A percentile compares a stretch with the other conserved stretches of the same genome.
Evolutionary conservation across 2,797 vertebrate species (phyloP).

Genomic region (Hapalemur alaotrensis): DNA sequence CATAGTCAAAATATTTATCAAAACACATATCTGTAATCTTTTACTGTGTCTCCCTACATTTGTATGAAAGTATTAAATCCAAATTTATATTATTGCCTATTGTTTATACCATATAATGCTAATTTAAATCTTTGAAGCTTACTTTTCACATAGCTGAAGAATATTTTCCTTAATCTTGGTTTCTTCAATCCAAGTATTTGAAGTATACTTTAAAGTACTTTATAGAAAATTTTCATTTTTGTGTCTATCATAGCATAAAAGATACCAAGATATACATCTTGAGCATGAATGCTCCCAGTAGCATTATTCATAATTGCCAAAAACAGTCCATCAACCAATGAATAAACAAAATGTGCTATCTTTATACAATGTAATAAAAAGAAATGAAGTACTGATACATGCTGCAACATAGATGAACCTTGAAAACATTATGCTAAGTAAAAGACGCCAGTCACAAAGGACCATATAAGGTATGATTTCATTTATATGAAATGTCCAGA

Average conservation of each 20-base stretch:
- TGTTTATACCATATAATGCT: neutral
- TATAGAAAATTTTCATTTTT: neutral
- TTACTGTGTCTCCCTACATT: neutral
- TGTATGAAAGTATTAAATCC: neutral
- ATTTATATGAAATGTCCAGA: neutral
- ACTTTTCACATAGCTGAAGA: neutral
- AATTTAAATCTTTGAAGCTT: neutral
- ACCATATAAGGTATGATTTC: neutral
- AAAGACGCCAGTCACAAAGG: neutral
- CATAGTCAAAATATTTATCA: neutral
- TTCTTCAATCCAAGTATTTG: neutral
- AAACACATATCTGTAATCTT: neutral
- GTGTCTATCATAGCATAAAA: neutral
- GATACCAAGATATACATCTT: neutral
- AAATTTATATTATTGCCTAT: neutral
- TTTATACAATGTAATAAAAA: neutral
- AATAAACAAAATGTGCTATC: neutral
- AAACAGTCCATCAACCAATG: neutral
- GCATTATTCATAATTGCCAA: neutral
- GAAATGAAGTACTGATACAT: neutral
- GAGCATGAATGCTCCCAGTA: neutral
- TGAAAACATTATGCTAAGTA: neutral
- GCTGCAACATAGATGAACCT: neutral
- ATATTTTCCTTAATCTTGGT: neutral
- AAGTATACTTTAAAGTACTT: neutral